These are phyloP conservation scores for Leptoclinus maculatus DNA, from an alignment of 2,797 vertebrate genomes.

Conservation along the genomic window DNA sequence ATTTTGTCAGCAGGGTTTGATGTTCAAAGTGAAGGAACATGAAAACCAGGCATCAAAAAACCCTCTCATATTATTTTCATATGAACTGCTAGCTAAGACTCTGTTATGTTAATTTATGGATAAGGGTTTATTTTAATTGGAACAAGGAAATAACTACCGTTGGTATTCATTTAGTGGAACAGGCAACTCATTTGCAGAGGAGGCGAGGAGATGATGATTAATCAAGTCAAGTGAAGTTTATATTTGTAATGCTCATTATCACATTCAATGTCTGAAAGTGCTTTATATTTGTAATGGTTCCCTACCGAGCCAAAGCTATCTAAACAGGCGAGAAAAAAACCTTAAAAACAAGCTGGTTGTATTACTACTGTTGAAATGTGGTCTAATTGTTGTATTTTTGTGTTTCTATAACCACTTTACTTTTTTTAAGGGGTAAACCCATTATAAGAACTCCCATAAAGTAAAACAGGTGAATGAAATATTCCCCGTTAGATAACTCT, in stretches of 20 bases:
- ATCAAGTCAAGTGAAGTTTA: constrained; percentile 40
- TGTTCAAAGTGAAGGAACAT: constrained; percentile 42
- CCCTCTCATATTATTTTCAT: constrained; percentile 15
- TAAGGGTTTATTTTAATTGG: constrained; percentile 52
- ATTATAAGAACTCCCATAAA: background rate
- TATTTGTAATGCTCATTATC: constrained; percentile 48
- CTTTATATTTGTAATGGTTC: constrained; percentile 6
- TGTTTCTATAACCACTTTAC: background rate
- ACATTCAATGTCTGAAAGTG: constrained; percentile 33
- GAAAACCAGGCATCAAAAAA: constrained; percentile 39
- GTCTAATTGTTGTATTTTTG: background rate
- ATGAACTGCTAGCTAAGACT: constrained; percentile 32
- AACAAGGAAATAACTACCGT: constrained; percentile 6
- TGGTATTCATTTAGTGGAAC: constrained; percentile 55
- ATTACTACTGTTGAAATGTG: background rate
- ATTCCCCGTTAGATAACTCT: background rate
- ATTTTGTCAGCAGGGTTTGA: constrained; percentile 35
- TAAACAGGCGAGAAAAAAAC: background rate
- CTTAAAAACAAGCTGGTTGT: background rate
- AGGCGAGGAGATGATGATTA: constrained; percentile 36
- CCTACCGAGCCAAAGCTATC: background rate
- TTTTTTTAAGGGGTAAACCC: background rate
- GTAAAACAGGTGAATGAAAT: background rate
- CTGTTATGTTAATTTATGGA: constrained; percentile 50
- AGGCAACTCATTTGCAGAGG: constrained; percentile 44